Base-by-base conservation (phyloP, 2,797 vertebrate genomes). In the Hydrocynus forskahlii region DNA sequence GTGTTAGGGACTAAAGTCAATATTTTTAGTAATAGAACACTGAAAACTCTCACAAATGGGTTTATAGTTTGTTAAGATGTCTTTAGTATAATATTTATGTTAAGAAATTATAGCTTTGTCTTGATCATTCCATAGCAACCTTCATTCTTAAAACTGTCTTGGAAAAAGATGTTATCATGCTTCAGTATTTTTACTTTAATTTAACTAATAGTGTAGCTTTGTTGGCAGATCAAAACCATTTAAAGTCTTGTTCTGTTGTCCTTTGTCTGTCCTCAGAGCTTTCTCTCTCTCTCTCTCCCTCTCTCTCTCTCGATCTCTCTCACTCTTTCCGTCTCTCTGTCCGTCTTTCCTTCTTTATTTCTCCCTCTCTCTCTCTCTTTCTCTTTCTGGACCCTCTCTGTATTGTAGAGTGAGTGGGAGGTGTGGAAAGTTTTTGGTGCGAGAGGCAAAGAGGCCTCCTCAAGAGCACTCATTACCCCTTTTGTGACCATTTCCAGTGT, bases 401-500 rank as follows among this genome's bases (percentile, higher is more conserved):
- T 94, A 95, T 95, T 95, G 94, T 95, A 95, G 93, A 95, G 94
- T 94, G 94, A 93, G 83, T 85, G 89, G 75, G 81, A 76, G 71
- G 79, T 94, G 93, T 93, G 93, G 93, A 82, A 83, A 73, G 73
- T 85, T 81, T 87, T 85, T 83, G 76, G 75, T 79, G 68, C 10
- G 45, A 81, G 71, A 83, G 75, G 95, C 83, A 66, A 71, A 80
- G 77, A 85, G 84, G 95, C 94, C 94, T 94, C 93, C 93, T 90
- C 91, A 89, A 95, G 93, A 94, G 92, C 93, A 93, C 94, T 95
- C 93, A 92, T 93, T 91, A 91, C 91, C 92, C 43, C 93, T 91
- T 93, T 92, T 93, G 92, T 94, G 94, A 94, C 93, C 91, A 94
- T 94, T 93, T 94, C 91, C 91, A 91, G 92, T 94, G 94, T 90